Conservation (phyloP, 1,140 invertebrate genomes). For the Proales similis region DNA sequence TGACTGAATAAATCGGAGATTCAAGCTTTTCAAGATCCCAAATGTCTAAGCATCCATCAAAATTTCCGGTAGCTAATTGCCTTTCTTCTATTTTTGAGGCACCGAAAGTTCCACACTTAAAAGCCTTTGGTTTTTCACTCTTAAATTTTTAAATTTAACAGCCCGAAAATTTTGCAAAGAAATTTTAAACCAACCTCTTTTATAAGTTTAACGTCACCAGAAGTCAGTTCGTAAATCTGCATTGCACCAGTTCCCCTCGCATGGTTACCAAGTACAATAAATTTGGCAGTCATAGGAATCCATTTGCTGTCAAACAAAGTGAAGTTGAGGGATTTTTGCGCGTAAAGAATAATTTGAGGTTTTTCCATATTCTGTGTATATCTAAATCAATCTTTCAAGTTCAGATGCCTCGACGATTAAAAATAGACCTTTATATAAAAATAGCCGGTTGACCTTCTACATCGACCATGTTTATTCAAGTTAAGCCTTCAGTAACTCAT, state of each 20-base stretch:
- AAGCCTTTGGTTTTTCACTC: constrained; percentile 68
- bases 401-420: neutral
- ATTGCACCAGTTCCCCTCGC: constrained; percentile 73
- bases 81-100: constrained; percentile 67
- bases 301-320: constrained; percentile 85
- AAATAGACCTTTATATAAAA: too few species aligned
- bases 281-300: constrained; percentile 85
- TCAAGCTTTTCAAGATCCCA: constrained; percentile 72
- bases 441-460: too few species aligned
- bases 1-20: constrained; percentile 68
- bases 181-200: constrained; percentile 56
- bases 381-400: neutral
- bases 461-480: too few species aligned
- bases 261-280: constrained; percentile 75
- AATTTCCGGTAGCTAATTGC: constrained; percentile 80
- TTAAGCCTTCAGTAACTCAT: too few species aligned
- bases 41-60: constrained; percentile 74
- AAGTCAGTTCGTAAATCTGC: constrained; percentile 74
- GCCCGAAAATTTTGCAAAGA: constrained; percentile 25
- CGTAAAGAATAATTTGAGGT: constrained; percentile 68
- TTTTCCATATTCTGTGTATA: constrained; percentile 26
- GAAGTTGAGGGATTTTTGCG: constrained; percentile 73
- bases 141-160: constrained; percentile 44
- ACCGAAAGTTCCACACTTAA: constrained; percentile 87
- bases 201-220: constrained; percentile 64